Conservation (phyloP, 2,113 vertebrate genomes). For the Morone chrysops region DNA sequence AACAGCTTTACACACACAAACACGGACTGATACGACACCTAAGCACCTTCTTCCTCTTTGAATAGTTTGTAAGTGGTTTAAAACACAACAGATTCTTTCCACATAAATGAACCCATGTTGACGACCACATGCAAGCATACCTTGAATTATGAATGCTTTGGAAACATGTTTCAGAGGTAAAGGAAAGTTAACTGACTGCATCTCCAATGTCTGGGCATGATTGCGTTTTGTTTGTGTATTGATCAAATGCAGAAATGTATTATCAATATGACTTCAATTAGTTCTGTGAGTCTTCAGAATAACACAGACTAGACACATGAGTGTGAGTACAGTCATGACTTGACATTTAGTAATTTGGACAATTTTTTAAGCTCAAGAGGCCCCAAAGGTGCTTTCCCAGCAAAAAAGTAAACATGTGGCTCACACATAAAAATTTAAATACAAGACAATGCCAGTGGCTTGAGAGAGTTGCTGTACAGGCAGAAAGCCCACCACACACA, state of each 20-base stretch:
- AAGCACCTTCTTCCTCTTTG: conserved; percentile 53
- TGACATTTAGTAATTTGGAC: background rate
- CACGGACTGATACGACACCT: conserved; percentile 32
- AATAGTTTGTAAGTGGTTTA: conserved; percentile 19
- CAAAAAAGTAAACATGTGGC: conserved; percentile 26
- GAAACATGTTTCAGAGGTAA: background rate
- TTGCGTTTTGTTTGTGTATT: background rate
- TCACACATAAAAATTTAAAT: conserved; percentile 39
- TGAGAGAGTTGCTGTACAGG: conserved; percentile 49
- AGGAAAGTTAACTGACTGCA: background rate
- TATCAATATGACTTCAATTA: background rate
- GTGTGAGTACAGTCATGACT: background rate
- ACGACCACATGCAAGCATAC: conserved; percentile 6
- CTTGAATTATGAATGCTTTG: background rate
- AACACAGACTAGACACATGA: background rate
- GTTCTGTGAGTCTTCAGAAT: background rate
- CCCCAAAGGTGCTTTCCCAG: conserved; percentile 37
- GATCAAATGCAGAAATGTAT: background rate
- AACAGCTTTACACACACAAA: conserved; percentile 36
- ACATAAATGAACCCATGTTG: background rate
- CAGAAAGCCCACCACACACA: conserved; percentile 25
- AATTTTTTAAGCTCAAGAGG: background rate
- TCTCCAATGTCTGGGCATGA: background rate
- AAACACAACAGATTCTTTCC: background rate
- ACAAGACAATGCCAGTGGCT: conserved; percentile 44